Base-by-base conservation (phyloP, 2,888 invertebrate genomes). In the Andrena marginata region DNA sequence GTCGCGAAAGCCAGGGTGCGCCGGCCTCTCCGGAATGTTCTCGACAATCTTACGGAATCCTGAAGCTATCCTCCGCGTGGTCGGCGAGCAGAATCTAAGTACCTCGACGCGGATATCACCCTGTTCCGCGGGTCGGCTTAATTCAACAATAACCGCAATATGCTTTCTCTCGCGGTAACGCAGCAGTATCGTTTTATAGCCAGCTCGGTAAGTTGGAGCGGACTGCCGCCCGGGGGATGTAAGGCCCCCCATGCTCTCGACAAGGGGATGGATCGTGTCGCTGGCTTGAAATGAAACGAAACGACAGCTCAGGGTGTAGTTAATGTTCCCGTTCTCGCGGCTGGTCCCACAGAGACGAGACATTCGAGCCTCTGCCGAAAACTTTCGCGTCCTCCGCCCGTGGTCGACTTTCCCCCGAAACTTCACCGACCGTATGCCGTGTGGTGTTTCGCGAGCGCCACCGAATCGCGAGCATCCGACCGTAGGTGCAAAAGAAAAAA, bases 121-220 rank as follows among this genome's bases (percentile, higher is more conserved):
- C 85, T 67, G 76, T 49, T 26, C 26, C 48, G 49, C 26, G 59
- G 26, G 16, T 48, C 48, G 78, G 85, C 81, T 86, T 87, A 86
- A 90, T 87, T 89, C 88, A 85, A 92, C 91, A 88, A 91, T 92
- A 91, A 92, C 90, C 87, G 84, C 92, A 92, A 92, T 93, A 92
- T 92, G 91, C 89, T 90, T 86, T 89, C 89, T 87, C 85, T 80
- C 87, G 80, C 70, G 85, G 87, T 84, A 86, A 89, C 82, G 83
- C 77, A 77, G 84, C 86, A 80, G 90, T 90, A 92, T 92, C 93
- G 93, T 93, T 93, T 93, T 93, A 93, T 91, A 91, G 92, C 91
- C 89, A 81, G 42, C 79, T 85, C 90, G 92, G 91, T 91, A 91
- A 92, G 89, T 92, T 89, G 71, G 77, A 70, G 80, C 69, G 70